Percentiles rank a stretch among this genome's conserved stretches.
These are phyloP conservation scores for Morone saxatilis DNA, from an alignment of 2,113 vertebrate species.

Conservation along the genomic window DNA sequence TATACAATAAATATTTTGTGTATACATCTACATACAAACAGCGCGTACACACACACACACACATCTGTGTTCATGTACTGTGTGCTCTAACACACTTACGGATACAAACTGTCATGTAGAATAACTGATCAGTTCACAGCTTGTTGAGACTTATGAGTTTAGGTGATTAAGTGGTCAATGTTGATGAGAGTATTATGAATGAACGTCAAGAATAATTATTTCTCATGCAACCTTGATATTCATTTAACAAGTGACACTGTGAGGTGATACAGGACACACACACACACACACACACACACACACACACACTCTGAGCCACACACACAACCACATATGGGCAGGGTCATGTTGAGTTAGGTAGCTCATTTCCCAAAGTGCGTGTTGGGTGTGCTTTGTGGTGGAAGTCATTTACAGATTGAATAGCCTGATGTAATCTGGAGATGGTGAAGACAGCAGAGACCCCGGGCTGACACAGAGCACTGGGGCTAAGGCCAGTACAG, in stretches of 20 bases:
- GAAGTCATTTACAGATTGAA: constrained; percentile 84
- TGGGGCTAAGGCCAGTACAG: constrained; percentile 68
- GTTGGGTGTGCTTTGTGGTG: constrained; percentile 78
- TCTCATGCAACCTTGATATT: constrained; percentile 73
- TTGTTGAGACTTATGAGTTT: constrained; percentile 54
- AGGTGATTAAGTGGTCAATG: constrained; percentile 75
- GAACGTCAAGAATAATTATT: constrained; percentile 75
- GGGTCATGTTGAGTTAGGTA: constrained; percentile 80
- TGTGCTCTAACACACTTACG: constrained; percentile 6
- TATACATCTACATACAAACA: background rate
- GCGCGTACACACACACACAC: background rate
- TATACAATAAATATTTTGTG: constrained; percentile 18
- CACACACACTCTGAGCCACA: constrained; percentile 41
- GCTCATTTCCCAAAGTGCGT: constrained; percentile 84
- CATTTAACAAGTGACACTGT: constrained; percentile 76
- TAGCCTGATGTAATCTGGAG: constrained; percentile 83
- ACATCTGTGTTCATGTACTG: constrained; percentile 1
- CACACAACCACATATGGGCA: constrained; percentile 67
- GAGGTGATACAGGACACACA: constrained; percentile 61
- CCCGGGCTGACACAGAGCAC: constrained; percentile 69
- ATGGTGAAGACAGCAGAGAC: constrained; percentile 80
- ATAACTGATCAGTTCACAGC: constrained; percentile 66
- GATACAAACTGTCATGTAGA: constrained; percentile 58
- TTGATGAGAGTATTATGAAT: constrained; percentile 79
- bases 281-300: constrained; percentile 27